These are phyloP conservation scores for Oscheius sp. DNA, from an alignment of 2,888 invertebrate species.

Conservation along the genomic window DNA sequence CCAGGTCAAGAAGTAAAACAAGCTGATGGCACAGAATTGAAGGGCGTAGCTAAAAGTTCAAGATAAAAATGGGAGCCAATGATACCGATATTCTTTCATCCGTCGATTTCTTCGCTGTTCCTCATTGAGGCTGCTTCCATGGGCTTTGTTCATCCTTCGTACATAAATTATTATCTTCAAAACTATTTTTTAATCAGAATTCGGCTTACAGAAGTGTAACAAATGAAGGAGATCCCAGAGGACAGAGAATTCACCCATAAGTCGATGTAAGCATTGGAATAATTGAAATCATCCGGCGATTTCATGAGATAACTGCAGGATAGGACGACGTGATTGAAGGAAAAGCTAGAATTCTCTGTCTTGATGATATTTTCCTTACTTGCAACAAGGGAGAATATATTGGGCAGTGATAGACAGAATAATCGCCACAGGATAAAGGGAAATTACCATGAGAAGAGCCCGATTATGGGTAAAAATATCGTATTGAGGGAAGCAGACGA, in stretches of 20 bases:
- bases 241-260: slow-evolving; percentile 49
- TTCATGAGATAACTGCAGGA: slow-evolving; percentile 48
- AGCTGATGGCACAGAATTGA: slow-evolving; percentile 54
- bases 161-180: slow-evolving; percentile 23
- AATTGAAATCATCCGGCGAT: slow-evolving; percentile 42
- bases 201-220: slow-evolving; percentile 49
- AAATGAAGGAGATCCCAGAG: slow-evolving; percentile 40
- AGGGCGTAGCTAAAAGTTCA: slow-evolving; percentile 47
- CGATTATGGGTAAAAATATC: slow-evolving; percentile 39
- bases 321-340: slow-evolving; percentile 44
- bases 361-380: slow-evolving; percentile 39
- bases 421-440: slow-evolving; percentile 41
- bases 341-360: slow-evolving; percentile 42
- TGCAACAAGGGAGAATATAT: slow-evolving; percentile 50
- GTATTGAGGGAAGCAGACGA: slow-evolving; percentile 45
- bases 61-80: not conserved
- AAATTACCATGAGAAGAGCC: slow-evolving; percentile 35
- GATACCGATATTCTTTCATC: slow-evolving; percentile 30
- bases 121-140: not conserved
- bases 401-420: slow-evolving; percentile 47
- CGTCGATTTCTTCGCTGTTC: slow-evolving; percentile 8
- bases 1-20: slow-evolving; percentile 55
- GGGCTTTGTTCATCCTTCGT: not conserved
- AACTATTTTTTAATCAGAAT: no score
- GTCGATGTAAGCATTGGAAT: slow-evolving; percentile 54